phyloP scores from a whole-genome alignment of 1,140 invertebrate species.

The Musca vetustissima region DNA sequence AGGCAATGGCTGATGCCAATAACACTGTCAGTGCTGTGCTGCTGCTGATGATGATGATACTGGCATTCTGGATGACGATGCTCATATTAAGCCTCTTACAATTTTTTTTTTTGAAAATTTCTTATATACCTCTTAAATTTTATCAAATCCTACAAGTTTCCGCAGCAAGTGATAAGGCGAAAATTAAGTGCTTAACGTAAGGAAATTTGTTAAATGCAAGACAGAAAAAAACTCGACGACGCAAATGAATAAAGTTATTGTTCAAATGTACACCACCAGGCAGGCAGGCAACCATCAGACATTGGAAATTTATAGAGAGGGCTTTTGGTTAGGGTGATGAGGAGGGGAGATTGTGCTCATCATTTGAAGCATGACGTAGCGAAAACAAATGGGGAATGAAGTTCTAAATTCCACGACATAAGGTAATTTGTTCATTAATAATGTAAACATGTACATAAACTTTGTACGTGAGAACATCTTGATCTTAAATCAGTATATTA shows the following conservation, averaged over 20 bases:
- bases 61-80: no score
- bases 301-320: neutral
- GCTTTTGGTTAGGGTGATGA: neutral
- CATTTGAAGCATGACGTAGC: neutral
- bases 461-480: neutral
- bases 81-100: no score
- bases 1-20: no score
- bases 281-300: no score
- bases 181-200: slow-evolving; percentile 6
- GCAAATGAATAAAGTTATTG: no score
- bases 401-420: neutral
- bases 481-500: no score
- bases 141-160: neutral
- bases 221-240: no score
- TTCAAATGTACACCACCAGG: neutral
- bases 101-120: neutral
- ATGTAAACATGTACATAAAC: neutral
- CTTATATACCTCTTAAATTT: neutral
- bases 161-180: neutral
- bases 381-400: neutral
- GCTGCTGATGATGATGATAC: no score
- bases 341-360: neutral
- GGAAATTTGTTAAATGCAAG: no score
- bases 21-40: no score
- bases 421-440: slow-evolving; percentile 19